Evolutionary conservation across 2,888 invertebrate species (phyloP).

Genomic region (Campoplex nolae): DNA sequence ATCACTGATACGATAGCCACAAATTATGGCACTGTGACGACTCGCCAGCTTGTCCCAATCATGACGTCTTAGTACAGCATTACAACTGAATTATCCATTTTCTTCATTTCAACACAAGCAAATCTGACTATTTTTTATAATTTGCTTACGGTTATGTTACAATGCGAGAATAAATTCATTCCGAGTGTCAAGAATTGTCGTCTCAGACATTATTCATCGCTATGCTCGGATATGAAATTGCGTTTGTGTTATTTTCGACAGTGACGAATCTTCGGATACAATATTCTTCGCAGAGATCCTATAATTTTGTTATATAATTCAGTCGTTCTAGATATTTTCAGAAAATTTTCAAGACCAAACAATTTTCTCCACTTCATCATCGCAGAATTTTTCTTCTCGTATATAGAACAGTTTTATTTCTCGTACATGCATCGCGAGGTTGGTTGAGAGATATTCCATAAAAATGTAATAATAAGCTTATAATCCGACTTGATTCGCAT

Average conservation of each 20-base stretch:
- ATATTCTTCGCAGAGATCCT: neutral
- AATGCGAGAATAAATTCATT: neutral
- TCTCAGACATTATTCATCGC: no score
- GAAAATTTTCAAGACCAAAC: neutral
- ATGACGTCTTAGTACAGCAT: neutral
- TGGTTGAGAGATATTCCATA: conserved; percentile 69
- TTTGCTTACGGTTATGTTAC: neutral
- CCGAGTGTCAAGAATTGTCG: no score
- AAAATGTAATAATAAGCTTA: conserved; percentile 81
- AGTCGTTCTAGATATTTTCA: neutral
- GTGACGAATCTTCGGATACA: neutral
- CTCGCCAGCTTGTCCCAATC: no score
- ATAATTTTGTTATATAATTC: neutral
- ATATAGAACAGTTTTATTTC: neutral
- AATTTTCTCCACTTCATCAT: conserved; percentile 8
- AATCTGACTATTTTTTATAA: neutral
- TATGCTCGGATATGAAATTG: no score
- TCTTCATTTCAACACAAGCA: neutral
- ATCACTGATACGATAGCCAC: no score
- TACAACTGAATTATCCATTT: neutral
- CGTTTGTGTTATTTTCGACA: no score
- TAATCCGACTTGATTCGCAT: conserved; percentile 81
- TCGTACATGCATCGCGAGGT: neutral
- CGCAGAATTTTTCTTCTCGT: neutral
- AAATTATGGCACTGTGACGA: no score